Evolutionary conservation across 2,797 vertebrate species (phyloP).

Genomic region (Melanotaenia boesemani): DNA sequence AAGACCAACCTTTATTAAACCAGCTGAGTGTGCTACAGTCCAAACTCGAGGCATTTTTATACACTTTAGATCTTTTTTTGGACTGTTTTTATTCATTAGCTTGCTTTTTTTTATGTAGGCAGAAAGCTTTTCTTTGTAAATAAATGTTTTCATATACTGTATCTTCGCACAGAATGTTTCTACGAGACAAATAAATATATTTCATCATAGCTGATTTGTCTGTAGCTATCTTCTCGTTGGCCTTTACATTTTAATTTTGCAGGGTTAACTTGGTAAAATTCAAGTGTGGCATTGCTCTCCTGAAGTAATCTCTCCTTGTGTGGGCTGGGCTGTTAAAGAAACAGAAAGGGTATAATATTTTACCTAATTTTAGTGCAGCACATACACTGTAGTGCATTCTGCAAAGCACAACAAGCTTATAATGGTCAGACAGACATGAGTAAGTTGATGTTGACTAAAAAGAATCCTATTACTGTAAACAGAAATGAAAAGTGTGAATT

Average conservation of each 20-base stretch:
- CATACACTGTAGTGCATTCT: conserved; percentile 17
- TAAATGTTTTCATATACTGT: conserved; percentile 49
- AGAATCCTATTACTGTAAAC: conserved; percentile 67
- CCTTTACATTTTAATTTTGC: background rate
- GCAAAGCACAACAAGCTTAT: conserved; percentile 23
- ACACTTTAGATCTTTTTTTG: no score
- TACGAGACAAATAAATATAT: conserved; percentile 73
- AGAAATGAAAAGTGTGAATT: conserved; percentile 83
- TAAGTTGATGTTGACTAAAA: conserved; percentile 56
- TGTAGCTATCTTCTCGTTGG: background rate
- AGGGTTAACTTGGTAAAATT: background rate
- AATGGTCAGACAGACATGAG: conserved; percentile 52
- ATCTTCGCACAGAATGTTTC: conserved; percentile 58
- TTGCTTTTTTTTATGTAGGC: background rate
- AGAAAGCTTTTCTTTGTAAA: conserved; percentile 48
- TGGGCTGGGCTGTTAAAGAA: background rate
- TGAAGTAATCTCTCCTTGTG: background rate
- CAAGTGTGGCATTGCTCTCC: background rate
- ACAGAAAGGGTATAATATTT: background rate
- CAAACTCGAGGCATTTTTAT: conserved; percentile 5
- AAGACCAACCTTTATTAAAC: conserved; percentile 91
- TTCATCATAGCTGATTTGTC: conserved; percentile 37
- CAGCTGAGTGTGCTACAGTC: background rate
- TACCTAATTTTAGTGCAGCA: conserved; percentile 13
- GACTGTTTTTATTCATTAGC: no score